Percentiles rank a stretch among this genome's conserved stretches.
Evolutionary conservation across 2,797 vertebrate genomes (phyloP).

Genomic region (Spinus olivaceus): DNA sequence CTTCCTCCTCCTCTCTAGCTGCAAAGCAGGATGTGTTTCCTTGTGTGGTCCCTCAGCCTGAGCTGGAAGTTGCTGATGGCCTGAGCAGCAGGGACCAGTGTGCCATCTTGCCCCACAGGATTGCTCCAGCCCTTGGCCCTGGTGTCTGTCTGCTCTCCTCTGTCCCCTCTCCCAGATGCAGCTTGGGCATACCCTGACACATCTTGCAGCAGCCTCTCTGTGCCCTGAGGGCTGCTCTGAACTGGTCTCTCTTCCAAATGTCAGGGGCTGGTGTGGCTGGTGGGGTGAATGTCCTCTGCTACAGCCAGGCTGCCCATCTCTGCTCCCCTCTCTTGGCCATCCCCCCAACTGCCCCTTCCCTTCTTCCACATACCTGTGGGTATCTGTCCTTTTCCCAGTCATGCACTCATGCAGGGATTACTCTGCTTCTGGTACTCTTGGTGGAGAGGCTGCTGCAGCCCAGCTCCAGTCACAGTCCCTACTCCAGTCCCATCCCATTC

Average conservation of each 20-base stretch:
- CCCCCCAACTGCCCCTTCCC: background rate
- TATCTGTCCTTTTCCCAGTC: background rate
- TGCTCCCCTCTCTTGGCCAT: background rate
- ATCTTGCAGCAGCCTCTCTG: background rate
- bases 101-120: background rate
- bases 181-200: accelerated
- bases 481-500: background rate
- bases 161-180: background rate
- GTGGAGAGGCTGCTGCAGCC: background rate
- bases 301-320: background rate
- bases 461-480: background rate
- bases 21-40: background rate
- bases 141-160: background rate
- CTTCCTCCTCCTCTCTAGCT: background rate
- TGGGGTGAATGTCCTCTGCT: background rate
- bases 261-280: accelerated
- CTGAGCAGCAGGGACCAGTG: background rate
- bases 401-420: background rate
- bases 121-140: background rate
- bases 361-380: accelerated
- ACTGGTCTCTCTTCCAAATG: background rate
- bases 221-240: background rate
- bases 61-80: background rate
- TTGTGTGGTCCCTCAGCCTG: background rate
- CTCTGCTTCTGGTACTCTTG: background rate